phyloP scores from a whole-genome alignment of 2,113 vertebrate genomes.

The Hypanus sabinus region DNA sequence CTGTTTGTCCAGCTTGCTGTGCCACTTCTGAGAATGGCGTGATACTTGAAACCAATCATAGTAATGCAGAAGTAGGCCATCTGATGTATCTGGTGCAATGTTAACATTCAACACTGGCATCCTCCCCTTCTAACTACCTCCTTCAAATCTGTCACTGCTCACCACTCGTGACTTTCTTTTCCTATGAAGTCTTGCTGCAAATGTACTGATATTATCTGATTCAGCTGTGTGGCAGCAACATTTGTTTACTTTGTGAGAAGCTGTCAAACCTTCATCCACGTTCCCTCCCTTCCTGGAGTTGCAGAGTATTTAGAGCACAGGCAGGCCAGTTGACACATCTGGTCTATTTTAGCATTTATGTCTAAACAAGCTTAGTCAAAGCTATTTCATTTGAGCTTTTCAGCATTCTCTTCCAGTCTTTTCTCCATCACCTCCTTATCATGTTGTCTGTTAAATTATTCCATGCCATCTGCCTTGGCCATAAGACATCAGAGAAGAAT shows the following conservation, averaged over 20 bases:
- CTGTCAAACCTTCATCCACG: background rate
- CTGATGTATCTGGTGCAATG: background rate
- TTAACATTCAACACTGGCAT: background rate
- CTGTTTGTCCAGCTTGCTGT: too few relatives aligned
- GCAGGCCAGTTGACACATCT: too few relatives aligned
- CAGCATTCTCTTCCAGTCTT: background rate
- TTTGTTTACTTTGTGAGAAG: background rate
- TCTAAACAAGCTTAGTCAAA: background rate
- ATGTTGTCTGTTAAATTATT: background rate
- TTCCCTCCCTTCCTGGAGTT: background rate
- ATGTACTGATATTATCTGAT: background rate
- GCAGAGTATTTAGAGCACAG: background rate
- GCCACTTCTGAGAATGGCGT: background rate
- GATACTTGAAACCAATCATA: background rate
- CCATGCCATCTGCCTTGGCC: background rate
- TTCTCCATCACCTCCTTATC: background rate
- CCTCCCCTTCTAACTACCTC: background rate
- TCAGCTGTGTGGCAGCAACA: background rate
- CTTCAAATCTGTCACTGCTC: background rate
- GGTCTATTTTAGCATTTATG: background rate
- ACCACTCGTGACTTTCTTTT: background rate
- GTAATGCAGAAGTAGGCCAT: background rate
- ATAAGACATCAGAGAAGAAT: background rate
- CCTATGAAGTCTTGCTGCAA: background rate
- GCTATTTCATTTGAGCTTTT: background rate